Evolutionary conservation across 2,797 vertebrate species (phyloP), one percentile per base, ranked within the genome.

Genomic region (Myripristis murdjan): DNA sequence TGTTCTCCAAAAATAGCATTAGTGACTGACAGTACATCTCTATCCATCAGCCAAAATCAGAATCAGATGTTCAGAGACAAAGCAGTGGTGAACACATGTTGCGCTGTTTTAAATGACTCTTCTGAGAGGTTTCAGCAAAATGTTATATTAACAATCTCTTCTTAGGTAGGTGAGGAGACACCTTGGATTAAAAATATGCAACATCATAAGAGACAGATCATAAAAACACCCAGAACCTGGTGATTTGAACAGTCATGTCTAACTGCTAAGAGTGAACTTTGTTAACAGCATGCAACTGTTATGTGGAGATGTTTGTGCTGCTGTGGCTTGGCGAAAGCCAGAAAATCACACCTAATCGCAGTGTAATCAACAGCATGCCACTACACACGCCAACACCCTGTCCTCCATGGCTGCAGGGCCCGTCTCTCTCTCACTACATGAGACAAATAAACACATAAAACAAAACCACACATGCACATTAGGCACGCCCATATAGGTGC

Each of bases 301-400:
- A 73, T 20, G 56, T 28, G n/a, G 37, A 11, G 22, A 15, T 0
- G 0, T 69, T 65, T 65, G 6, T 41, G 64, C 24, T 53, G 68
- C 39, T 39, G 62, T 18, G 41, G 64, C 57, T 56, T 58, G 77
- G 46, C 16, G 46, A 75, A 64, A 66, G 23, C 26, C 56, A 68
- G 64, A 64, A 73, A 73, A 57, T 68, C 74, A 55, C 65, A 37
- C 53, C 70, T 85, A 81, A 87, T 81, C 78, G 57, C 70, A 79
- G 69, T 60, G 80, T 77, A 84, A 89, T 78, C 60, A 2, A 75
- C 67, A 65, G 61, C 59, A 67, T 31, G 57, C 66, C 41, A 20
- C 28, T 46, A 81, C 47, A 53, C 68, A 51, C n/a, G 58, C 51
- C 68, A 68, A 54, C 14, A n/a, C 70, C 79, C 59, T 57, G 62